Evolutionary conservation across 2,888 invertebrate species (phyloP).

Genomic region (Schizaphis graminum): DNA sequence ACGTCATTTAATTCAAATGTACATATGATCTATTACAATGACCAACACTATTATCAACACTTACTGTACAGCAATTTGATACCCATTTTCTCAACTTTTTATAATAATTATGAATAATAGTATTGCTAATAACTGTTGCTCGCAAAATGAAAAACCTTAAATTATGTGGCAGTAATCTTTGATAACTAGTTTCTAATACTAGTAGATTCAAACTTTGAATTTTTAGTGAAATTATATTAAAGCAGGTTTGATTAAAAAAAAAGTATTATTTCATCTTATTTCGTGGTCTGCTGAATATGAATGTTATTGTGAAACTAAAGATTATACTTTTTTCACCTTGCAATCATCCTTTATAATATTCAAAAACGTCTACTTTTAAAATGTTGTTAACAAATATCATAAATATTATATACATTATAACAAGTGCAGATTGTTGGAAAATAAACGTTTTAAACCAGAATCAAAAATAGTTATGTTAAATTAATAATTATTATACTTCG

Average conservation of each 20-base stretch:
- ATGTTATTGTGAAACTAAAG: background rate
- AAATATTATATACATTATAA: background rate
- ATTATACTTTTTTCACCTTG: background rate
- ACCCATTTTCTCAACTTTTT: background rate
- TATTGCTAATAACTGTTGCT: background rate
- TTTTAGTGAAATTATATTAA: background rate
- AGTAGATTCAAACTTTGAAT: background rate
- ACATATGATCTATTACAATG: too few relatives aligned
- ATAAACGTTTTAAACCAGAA: background rate
- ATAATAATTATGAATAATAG: background rate
- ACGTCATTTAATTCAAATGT: too few relatives aligned
- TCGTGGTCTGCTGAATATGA: background rate
- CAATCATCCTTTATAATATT: background rate
- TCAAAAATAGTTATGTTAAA: background rate
- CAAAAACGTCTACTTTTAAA: background rate
- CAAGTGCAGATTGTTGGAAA: background rate
- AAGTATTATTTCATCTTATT: background rate
- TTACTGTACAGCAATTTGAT: too few relatives aligned
- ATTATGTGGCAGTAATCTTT: background rate
- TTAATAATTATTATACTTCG: background rate
- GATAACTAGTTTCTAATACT: background rate
- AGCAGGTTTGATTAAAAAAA: background rate
- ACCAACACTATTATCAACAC: too few relatives aligned
- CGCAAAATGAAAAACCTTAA: background rate
- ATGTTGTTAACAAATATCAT: background rate